These are phyloP conservation scores for Lophura nycthemera DNA, from an alignment of 2,113 vertebrate genomes.

Conservation along the genomic window DNA sequence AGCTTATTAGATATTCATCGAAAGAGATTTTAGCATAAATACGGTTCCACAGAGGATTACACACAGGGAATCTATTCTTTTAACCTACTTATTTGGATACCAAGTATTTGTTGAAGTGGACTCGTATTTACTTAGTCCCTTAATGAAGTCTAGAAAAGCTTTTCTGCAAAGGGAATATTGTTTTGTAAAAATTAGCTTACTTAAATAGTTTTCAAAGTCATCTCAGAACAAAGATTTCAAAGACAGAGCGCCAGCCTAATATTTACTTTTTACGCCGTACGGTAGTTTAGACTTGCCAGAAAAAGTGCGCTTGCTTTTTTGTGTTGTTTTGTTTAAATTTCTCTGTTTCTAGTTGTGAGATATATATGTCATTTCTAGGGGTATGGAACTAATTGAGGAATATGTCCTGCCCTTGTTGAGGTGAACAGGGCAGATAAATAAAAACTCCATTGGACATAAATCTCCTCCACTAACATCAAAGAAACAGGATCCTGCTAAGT, in stretches of 20 bases:
- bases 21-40: slow-evolving; percentile 64
- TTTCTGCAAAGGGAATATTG: slow-evolving; percentile 59
- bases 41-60: slow-evolving; percentile 66
- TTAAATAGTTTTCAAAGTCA: slow-evolving; percentile 60
- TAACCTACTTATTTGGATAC: slow-evolving; percentile 24
- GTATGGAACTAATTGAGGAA: slow-evolving; percentile 89
- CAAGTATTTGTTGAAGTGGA: slow-evolving; percentile 41
- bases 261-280: slow-evolving; percentile 67
- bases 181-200: slow-evolving; percentile 64
- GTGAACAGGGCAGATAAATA: slow-evolving; percentile 87
- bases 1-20: slow-evolving; percentile 59
- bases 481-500: slow-evolving; percentile 82
- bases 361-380: slow-evolving; percentile 81
- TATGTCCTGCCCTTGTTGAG: slow-evolving; percentile 85
- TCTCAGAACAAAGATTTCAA: slow-evolving; percentile 72
- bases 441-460: slow-evolving; percentile 86
- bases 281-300: slow-evolving; percentile 65
- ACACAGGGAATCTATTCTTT: slow-evolving; percentile 45
- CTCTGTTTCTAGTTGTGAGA: slow-evolving; percentile 78
- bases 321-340: slow-evolving; percentile 64
- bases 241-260: slow-evolving; percentile 60
- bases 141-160: slow-evolving; percentile 52
- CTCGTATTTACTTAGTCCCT: slow-evolving; percentile 35
- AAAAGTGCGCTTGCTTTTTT: slow-evolving; percentile 61
- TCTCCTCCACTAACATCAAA: slow-evolving; percentile 88